A percentile compares a stretch with the other conserved stretches of the same genome.
phyloP scores from a whole-genome alignment of 2,888 invertebrate genomes.

The Drosophila greeni region DNA sequence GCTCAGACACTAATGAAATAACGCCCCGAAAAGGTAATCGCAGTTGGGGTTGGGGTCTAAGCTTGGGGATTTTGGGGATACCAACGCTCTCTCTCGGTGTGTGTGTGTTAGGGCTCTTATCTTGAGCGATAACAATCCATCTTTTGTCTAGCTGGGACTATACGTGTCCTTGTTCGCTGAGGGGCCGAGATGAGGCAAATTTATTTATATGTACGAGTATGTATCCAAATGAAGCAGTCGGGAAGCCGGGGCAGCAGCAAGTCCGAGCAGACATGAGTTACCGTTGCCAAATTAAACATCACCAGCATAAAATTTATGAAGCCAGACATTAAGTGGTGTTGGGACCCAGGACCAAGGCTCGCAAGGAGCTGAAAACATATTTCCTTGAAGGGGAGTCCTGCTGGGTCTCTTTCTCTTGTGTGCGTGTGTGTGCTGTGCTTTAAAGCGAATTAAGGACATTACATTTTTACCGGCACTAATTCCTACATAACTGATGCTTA shows the following conservation, averaged over 20 bases:
- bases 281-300: conserved; percentile 75
- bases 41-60: not conserved
- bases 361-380: conserved; percentile 51
- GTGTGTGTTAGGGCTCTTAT: conserved; percentile 61
- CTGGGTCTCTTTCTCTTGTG: not conserved
- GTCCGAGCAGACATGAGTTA: conserved; percentile 69
- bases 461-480: conserved; percentile 40
- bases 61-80: conserved; percentile 3
- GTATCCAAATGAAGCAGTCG: conserved; percentile 51
- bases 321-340: conserved; percentile 59
- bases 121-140: conserved; percentile 78
- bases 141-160: conserved; percentile 64
- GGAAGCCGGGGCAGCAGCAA: conserved; percentile 38
- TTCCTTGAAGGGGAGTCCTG: conserved; percentile 22
- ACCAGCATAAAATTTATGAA: conserved; percentile 74
- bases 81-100: not conserved
- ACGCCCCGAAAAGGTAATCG: conserved; percentile 32
- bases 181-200: conserved; percentile 38
- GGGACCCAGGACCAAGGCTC: conserved; percentile 4
- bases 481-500: conserved; percentile 34
- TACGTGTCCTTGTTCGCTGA: conserved; percentile 43
- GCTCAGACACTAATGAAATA: conserved; percentile 70
- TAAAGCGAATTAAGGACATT: conserved; percentile 40
- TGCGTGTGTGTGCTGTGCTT: conserved; percentile 15
- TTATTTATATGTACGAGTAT: conserved; percentile 53